Evolutionary conservation across 2,888 invertebrate species (phyloP).

Genomic region (Aplocera efformata): DNA sequence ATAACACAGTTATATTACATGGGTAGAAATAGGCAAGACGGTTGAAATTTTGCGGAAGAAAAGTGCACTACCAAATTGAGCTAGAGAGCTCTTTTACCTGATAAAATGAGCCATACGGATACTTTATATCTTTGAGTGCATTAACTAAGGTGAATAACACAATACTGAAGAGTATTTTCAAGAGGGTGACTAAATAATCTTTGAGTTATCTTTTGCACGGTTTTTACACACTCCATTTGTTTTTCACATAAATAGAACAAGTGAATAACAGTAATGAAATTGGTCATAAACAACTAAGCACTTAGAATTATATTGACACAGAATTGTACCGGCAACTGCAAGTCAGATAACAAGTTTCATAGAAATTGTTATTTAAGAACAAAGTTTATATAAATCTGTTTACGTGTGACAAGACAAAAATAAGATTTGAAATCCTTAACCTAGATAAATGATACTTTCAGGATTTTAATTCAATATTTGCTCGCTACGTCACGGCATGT

Average conservation of each 20-base stretch:
- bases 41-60: too few relatives aligned
- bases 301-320: conserved; percentile 1
- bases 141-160: conserved; percentile 21
- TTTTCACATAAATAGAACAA: conserved; percentile 11
- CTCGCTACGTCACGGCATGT: conserved; percentile 57
- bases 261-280: conserved; percentile 13
- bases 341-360: conserved; percentile 18
- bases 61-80: too few relatives aligned
- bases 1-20: too few relatives aligned
- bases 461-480: conserved; percentile 48
- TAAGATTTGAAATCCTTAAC: conserved; percentile 39
- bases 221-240: conserved; percentile 14
- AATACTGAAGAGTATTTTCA: conserved; percentile 17
- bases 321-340: background rate
- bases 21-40: too few relatives aligned
- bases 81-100: too few relatives aligned
- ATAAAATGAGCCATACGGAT: too few relatives aligned
- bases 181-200: conserved; percentile 21
- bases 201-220: conserved; percentile 10
- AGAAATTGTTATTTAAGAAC: conserved; percentile 12
- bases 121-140: conserved; percentile 1
- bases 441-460: conserved; percentile 37
- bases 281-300: conserved; percentile 10
- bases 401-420: conserved; percentile 21
- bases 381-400: conserved; percentile 12